These are phyloP conservation scores for Muraenolepis orangiensis DNA, from an alignment of 2,797 vertebrate species.

Conservation along the genomic window DNA sequence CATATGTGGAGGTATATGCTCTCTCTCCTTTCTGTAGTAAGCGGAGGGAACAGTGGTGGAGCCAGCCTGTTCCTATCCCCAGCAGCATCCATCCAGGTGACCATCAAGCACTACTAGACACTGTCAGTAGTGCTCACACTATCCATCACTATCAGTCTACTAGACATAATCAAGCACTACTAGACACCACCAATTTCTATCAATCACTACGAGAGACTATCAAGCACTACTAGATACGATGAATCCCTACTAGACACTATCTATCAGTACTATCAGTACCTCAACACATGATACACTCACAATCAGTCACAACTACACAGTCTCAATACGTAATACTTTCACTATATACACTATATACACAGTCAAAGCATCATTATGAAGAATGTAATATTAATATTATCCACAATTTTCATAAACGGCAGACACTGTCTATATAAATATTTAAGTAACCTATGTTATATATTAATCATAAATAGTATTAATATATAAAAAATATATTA, in stretches of 20 bases:
- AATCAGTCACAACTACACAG: too few species aligned
- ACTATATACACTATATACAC: too few species aligned
- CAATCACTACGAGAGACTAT: neutral
- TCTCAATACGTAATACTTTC: too few species aligned
- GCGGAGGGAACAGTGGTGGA: constrained; percentile 87
- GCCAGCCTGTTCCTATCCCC: constrained; percentile 78
- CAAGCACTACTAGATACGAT: neutral
- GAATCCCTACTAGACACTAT: neutral
- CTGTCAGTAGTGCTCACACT: too few species aligned
- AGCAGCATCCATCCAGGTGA: constrained; percentile 80
- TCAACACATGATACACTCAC: too few species aligned
- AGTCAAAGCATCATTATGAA: too few species aligned
- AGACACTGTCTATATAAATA: too few species aligned
- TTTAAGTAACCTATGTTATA: too few species aligned
- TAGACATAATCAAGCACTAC: neutral
- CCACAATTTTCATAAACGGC: too few species aligned
- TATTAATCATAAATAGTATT: too few species aligned
- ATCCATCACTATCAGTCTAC: neutral
- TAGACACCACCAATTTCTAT: neutral
- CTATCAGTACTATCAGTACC: neutral
- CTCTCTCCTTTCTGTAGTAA: constrained; percentile 67
- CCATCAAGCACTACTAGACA: constrained; percentile 22
- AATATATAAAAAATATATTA: neutral
- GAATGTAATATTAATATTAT: too few species aligned
- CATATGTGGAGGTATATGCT: neutral